These are phyloP conservation scores for Bucco capensis DNA, from an alignment of 2,113 vertebrate genomes.

Conservation along the genomic window DNA sequence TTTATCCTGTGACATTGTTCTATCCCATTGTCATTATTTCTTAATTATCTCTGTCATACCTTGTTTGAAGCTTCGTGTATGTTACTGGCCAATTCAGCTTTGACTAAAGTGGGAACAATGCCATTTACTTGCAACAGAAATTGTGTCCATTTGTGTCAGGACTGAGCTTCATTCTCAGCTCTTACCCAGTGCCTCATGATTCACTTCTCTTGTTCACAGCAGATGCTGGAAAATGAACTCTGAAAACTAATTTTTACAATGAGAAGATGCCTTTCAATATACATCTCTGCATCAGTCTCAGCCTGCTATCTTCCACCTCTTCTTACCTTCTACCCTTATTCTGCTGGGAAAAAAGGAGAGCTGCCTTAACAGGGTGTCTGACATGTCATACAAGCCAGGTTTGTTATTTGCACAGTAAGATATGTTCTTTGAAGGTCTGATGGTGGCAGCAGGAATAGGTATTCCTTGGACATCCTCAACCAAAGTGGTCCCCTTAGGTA, in stretches of 20 bases:
- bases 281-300: background rate
- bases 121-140: background rate
- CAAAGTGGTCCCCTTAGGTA: background rate
- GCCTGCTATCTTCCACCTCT: background rate
- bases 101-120: background rate
- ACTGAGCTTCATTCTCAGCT: background rate
- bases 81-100: constrained; percentile 6
- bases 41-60: constrained; percentile 49
- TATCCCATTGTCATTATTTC: constrained; percentile 59
- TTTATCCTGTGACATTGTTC: constrained; percentile 56
- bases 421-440: background rate
- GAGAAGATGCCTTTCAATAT: background rate
- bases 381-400: background rate
- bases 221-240: background rate
- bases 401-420: background rate
- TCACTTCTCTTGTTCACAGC: background rate
- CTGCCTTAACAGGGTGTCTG: background rate
- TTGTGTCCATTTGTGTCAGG: background rate
- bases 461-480: background rate
- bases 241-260: background rate
- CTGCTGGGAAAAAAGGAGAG: background rate
- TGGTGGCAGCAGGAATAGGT: background rate
- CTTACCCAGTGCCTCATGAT: background rate
- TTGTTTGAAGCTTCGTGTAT: background rate
- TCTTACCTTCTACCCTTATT: background rate